Percentiles rank a stretch among this genome's conserved stretches.
phyloP scores from a whole-genome alignment of 2,888 invertebrate species.

The Pogonocherus hispidulus region DNA sequence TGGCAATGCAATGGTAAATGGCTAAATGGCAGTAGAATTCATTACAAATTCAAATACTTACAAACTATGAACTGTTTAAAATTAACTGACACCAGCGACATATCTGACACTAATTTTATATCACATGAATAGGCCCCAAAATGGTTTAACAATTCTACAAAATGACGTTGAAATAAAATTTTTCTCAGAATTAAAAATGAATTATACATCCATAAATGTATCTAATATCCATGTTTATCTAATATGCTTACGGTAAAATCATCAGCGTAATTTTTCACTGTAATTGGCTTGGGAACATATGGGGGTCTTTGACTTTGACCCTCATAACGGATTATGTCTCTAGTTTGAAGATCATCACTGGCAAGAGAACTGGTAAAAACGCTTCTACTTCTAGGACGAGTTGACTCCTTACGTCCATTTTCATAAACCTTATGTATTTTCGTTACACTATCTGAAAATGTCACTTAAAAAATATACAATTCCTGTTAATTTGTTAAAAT shows the following conservation, averaged over 20 bases:
- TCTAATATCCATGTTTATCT: too few relatives aligned
- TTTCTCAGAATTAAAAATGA: too few relatives aligned
- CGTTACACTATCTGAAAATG: slow-evolving; percentile 64
- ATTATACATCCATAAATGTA: too few relatives aligned
- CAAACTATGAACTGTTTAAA: too few relatives aligned
- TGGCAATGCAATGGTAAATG: too few relatives aligned
- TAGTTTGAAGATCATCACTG: slow-evolving; percentile 71
- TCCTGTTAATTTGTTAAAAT: slow-evolving; percentile 16
- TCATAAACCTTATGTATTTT: slow-evolving; percentile 61
- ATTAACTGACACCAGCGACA: too few relatives aligned
- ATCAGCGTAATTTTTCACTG: slow-evolving; percentile 73
- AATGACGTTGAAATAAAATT: too few relatives aligned
- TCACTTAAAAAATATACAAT: slow-evolving; percentile 47
- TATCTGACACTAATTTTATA: too few relatives aligned
- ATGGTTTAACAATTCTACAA: too few relatives aligned
- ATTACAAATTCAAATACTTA: too few relatives aligned
- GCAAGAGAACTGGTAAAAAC: slow-evolving; percentile 78
- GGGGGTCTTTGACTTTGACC: slow-evolving; percentile 72
- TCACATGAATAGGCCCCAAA: too few relatives aligned
- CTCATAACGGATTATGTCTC: slow-evolving; percentile 72
- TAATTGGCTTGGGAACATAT: slow-evolving; percentile 70
- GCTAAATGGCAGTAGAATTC: too few relatives aligned
- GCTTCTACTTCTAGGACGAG: slow-evolving; percentile 74
- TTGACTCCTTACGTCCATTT: slow-evolving; percentile 64
- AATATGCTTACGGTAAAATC: slow-evolving; percentile 64